These are phyloP conservation scores for Sebastes minor DNA, from an alignment of 2,797 vertebrate species.

Conservation along the genomic window DNA sequence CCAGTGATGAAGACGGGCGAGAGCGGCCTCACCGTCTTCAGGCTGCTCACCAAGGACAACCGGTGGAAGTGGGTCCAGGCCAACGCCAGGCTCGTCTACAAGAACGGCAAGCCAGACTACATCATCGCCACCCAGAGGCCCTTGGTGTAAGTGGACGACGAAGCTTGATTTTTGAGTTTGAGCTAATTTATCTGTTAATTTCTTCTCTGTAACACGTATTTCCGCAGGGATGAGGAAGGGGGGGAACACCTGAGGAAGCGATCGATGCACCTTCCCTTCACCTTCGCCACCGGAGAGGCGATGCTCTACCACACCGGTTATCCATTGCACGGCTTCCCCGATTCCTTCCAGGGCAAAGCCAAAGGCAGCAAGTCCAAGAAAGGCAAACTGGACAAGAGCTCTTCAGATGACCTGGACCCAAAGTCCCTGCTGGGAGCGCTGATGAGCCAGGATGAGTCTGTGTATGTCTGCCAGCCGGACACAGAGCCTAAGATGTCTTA, in stretches of 20 bases:
- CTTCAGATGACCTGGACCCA: constrained; percentile 59
- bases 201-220: not conserved
- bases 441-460: constrained; percentile 84
- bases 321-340: constrained; percentile 70
- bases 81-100: constrained; percentile 84
- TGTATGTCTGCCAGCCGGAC: constrained; percentile 74
- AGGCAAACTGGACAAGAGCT: constrained; percentile 60
- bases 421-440: constrained; percentile 81
- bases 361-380: constrained; percentile 76
- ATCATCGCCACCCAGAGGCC: constrained; percentile 84
- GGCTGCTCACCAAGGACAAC: constrained; percentile 86
- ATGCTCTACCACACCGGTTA: constrained; percentile 82
- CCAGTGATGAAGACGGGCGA: constrained; percentile 87
- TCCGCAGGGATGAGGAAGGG: constrained; percentile 85
- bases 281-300: constrained; percentile 86
- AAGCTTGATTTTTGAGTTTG: not conserved
- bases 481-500: constrained; percentile 51
- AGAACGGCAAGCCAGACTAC: constrained; percentile 81
- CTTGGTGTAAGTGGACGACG: constrained; percentile 75
- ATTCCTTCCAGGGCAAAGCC: constrained; percentile 65
- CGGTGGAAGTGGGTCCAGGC: constrained; percentile 87
- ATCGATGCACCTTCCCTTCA: constrained; percentile 85
- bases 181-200: not conserved
- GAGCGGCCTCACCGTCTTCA: constrained; percentile 83
- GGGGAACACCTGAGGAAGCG: constrained; percentile 85